phyloP scores from a whole-genome alignment of 2,113 vertebrate species.

The Corydoras maculifer region DNA sequence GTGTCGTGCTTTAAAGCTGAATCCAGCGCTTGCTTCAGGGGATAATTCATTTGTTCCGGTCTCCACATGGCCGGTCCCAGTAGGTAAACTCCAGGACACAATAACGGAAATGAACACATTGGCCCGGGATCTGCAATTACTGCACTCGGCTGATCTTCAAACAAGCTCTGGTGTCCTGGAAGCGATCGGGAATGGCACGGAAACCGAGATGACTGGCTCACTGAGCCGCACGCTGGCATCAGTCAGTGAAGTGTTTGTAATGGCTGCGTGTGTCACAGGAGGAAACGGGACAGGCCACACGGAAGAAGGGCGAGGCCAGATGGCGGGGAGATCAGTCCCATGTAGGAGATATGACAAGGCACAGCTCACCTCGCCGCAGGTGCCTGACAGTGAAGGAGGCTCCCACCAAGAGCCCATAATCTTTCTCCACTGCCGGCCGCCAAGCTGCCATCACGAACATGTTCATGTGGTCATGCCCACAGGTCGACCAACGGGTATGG shows the following conservation, averaged over 20 bases:
- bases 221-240: conserved; percentile 41
- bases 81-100: conserved; percentile 21
- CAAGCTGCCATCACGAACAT: conserved; percentile 52
- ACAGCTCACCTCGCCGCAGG: conserved; percentile 52
- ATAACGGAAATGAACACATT: conserved; percentile 25
- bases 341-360: conserved; percentile 49
- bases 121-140: conserved; percentile 5
- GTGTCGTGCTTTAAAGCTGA: neutral
- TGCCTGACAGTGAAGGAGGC: conserved; percentile 57
- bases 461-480: conserved; percentile 31
- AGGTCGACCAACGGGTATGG: conserved; percentile 4
- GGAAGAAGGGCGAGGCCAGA: conserved; percentile 56
- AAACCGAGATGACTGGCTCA: conserved; percentile 42
- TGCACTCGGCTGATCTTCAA: conserved; percentile 26
- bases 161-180: conserved; percentile 32
- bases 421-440: conserved; percentile 49
- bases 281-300: conserved; percentile 45
- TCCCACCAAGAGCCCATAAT: conserved; percentile 47
- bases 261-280: conserved; percentile 51
- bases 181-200: conserved; percentile 24
- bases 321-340: conserved; percentile 55
- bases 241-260: conserved; percentile 52
- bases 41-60: conserved; percentile 18
- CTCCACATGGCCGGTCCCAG: conserved; percentile 10
- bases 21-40: neutral